Conservation (phyloP, 2,888 invertebrate species). For the Nematopogon swammerdamellus region DNA sequence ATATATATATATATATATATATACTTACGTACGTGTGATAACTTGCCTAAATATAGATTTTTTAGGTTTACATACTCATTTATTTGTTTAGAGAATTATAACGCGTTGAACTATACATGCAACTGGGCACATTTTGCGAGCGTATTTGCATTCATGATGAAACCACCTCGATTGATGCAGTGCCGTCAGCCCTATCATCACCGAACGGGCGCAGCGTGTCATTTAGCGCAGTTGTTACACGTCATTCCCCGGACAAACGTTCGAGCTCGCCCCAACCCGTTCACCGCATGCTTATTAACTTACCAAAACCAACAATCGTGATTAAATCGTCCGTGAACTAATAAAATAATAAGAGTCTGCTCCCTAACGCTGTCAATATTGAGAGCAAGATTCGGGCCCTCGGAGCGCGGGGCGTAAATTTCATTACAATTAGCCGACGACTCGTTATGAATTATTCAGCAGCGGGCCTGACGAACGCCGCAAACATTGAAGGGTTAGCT, state of each 20-base stretch:
- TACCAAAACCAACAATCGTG: constrained; percentile 55
- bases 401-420: constrained; percentile 34
- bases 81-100: too few species aligned
- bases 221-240: neutral
- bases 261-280: constrained; percentile 20
- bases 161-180: too few species aligned
- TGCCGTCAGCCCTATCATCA: neutral
- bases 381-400: constrained; percentile 5
- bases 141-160: too few species aligned
- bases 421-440: constrained; percentile 53
- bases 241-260: neutral
- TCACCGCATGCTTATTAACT: constrained; percentile 37
- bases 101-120: too few species aligned
- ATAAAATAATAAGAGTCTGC: constrained; percentile 50
- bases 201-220: neutral
- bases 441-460: constrained; percentile 45
- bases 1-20: too few species aligned
- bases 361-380: constrained; percentile 23
- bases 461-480: constrained; percentile 13
- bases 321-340: constrained; percentile 56
- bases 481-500: constrained; percentile 45
- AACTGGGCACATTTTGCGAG: too few species aligned
- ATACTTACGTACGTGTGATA: too few species aligned
- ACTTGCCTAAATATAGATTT: too few species aligned
- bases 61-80: too few species aligned